These are phyloP conservation scores for Dendrocincla tyrannina DNA, from an alignment of 2,797 vertebrate genomes.

Conservation along the genomic window DNA sequence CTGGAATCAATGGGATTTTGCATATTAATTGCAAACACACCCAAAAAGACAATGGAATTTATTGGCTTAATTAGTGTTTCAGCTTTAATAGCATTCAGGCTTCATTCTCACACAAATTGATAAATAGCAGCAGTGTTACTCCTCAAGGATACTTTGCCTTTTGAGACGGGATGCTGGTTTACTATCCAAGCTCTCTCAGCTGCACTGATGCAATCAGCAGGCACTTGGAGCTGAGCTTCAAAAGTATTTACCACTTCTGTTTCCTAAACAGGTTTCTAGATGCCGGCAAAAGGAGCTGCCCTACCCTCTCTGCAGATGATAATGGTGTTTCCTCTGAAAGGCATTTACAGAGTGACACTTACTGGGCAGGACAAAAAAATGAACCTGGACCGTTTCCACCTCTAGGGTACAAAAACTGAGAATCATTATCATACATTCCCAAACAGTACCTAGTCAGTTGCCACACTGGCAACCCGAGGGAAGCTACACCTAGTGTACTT, in stretches of 20 bases:
- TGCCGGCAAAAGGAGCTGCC: neutral
- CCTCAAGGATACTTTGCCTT: constrained; percentile 24
- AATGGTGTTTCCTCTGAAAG: neutral
- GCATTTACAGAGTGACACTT: neutral
- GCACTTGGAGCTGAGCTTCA: neutral
- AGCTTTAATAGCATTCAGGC: constrained; percentile 19
- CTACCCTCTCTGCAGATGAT: neutral
- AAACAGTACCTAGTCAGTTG: neutral
- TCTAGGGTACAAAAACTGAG: neutral
- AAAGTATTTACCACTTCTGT: neutral
- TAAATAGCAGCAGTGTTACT: constrained; percentile 18
- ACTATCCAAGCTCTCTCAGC: neutral
- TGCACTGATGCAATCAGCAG: neutral
- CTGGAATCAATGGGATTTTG: constrained; percentile 57
- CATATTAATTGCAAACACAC: constrained; percentile 69
- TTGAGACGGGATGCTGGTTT: neutral
- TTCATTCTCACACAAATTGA: constrained; percentile 35
- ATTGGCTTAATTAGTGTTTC: constrained; percentile 61
- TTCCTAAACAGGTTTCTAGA: neutral
- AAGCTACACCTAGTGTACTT: neutral
- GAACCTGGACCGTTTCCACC: neutral
- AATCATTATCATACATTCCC: neutral
- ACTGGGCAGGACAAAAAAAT: neutral
- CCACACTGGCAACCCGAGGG: neutral
- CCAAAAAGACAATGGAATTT: constrained; percentile 44